Percentiles rank a stretch among this genome's conserved stretches.
Evolutionary conservation across 92 coral and sea anemone genomes (phyloP).

Genomic region (Galaxea fascicularis): DNA sequence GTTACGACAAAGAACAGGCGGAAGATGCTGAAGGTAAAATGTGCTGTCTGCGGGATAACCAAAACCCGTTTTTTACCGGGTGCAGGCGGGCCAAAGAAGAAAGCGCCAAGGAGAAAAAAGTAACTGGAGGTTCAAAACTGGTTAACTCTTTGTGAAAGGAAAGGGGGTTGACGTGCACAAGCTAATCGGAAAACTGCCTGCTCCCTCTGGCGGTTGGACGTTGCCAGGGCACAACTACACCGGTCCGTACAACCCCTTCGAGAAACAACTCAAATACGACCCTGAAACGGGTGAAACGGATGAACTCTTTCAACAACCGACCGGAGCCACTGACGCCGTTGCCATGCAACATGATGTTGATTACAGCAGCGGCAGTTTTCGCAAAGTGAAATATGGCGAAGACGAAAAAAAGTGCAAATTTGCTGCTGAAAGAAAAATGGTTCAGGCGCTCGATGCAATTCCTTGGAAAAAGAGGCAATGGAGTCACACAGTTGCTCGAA

Average conservation of each 20-base stretch:
- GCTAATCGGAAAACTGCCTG: not conserved
- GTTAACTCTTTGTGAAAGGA: too few species aligned
- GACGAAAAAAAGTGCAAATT: too few species aligned
- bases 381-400: too few species aligned
- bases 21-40: too few species aligned
- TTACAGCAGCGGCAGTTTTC: too few species aligned
- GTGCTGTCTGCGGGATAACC: too few species aligned
- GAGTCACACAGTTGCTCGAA: not conserved
- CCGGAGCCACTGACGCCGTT: not conserved
- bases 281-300: not conserved
- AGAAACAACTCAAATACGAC: not conserved
- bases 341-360: not conserved
- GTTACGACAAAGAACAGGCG: too few species aligned
- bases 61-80: too few species aligned
- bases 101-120: too few species aligned
- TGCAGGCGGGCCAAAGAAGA: too few species aligned
- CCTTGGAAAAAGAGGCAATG: not conserved
- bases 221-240: not conserved
- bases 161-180: not conserved
- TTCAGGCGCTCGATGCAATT: not conserved
- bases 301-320: not conserved
- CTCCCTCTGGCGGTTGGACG: not conserved
- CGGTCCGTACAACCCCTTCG: not conserved
- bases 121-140: too few species aligned
- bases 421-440: not conserved